Percentiles rank a stretch among this genome's conserved stretches.
Conservation (phyloP, 2,113 vertebrate species). For the Ptilonorhynchus violaceus region DNA sequence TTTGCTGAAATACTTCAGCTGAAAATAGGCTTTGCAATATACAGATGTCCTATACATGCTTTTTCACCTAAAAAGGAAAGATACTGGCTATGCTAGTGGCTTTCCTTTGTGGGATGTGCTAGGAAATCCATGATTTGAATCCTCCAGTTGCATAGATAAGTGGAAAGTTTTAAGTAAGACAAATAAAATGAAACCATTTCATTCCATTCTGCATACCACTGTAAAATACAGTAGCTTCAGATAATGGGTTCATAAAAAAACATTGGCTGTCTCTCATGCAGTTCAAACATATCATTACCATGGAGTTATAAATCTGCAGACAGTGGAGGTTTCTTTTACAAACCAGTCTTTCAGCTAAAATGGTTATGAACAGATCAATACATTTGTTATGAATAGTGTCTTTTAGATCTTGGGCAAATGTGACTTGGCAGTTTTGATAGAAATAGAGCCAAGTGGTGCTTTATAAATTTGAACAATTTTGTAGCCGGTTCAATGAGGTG, state of each 20-base stretch:
- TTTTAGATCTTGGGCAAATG: not conserved
- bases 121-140: not conserved
- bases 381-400: slow-evolving; percentile 19
- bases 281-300: slow-evolving; percentile 20
- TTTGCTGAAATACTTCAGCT: not conserved
- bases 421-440: slow-evolving; percentile 12
- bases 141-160: not conserved
- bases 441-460: not conserved
- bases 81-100: not conserved
- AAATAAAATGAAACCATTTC: slow-evolving; percentile 42
- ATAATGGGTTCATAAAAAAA: not conserved
- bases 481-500: not conserved
- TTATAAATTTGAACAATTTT: not conserved
- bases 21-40: not conserved
- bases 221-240: slow-evolving; percentile 34
- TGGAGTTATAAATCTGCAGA: not conserved
- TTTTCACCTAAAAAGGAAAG: not conserved
- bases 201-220: slow-evolving; percentile 21
- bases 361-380: not conserved
- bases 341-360: not conserved
- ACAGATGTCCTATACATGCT: not conserved
- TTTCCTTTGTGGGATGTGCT: slow-evolving; percentile 1
- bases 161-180: slow-evolving; percentile 50
- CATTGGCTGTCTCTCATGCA: not conserved
- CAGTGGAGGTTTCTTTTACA: not conserved